A percentile compares a stretch with the other conserved stretches of the same genome.
Evolutionary conservation across 2,113 vertebrate genomes (phyloP).

Genomic region (Gavialis gangeticus): DNA sequence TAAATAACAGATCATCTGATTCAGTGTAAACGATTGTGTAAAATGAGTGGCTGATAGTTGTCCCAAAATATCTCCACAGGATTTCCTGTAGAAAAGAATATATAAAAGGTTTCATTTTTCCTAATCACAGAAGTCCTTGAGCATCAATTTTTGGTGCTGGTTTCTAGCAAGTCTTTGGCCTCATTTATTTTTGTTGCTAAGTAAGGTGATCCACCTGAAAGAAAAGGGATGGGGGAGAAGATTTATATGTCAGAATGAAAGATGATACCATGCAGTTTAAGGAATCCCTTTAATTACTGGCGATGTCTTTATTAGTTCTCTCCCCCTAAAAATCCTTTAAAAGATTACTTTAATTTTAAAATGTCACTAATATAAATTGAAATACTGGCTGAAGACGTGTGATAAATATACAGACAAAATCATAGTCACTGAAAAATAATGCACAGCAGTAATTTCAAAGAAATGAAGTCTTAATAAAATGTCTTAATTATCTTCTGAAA

Average conservation of each 20-base stretch:
- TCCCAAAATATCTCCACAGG: not conserved
- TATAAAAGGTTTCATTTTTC: not conserved
- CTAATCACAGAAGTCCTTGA: not conserved
- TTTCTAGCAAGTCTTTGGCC: constrained; percentile 88
- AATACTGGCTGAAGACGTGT: constrained; percentile 22
- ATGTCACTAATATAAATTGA: constrained; percentile 34
- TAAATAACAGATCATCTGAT: constrained; percentile 17
- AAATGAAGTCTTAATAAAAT: not conserved
- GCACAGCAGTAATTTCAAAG: not conserved
- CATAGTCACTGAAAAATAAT: constrained; percentile 13
- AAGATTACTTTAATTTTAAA: not conserved
- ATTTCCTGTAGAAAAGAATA: not conserved
- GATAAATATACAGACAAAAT: constrained; percentile 35
- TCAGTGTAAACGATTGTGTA: not conserved
- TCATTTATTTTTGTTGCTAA: constrained; percentile 90
- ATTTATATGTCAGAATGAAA: not conserved
- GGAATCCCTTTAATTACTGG: not conserved
- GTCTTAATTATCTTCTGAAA: not conserved
- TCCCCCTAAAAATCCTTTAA: constrained; percentile 16
- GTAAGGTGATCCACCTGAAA: constrained; percentile 88
- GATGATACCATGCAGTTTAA: not conserved
- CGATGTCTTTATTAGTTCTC: constrained; percentile 8
- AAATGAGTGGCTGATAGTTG: not conserved
- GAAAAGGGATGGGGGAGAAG: constrained; percentile 44
- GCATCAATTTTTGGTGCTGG: constrained; percentile 78